Base-by-base conservation (phyloP, 2,797 vertebrate species). In the Rhodeus uyekii region DNA sequence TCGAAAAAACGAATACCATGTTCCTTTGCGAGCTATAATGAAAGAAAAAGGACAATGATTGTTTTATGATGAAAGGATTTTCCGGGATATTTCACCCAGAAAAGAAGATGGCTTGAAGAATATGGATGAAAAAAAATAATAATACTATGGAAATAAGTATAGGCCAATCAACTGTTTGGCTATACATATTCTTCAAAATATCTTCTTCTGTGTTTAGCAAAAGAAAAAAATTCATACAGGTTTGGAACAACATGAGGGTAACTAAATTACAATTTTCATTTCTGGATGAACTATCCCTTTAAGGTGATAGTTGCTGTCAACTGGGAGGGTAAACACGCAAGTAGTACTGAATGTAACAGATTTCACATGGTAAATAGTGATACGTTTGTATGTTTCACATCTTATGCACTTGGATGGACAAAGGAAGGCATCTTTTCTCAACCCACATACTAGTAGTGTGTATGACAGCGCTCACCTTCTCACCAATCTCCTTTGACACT, bases 1-100 rank as follows among this genome's bases (percentile, higher is more conserved):
- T 98, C 97, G 0, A 98, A 98, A 93, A 98, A 97, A 55, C 95
- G 93, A 91, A 98, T 97, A 63, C 96, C 96, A 0, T 98, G 96
- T 73, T 97, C 96, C 86, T 93, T 96, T 0, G 96, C 96, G 89
- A 99, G 75, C 97, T 99, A 92, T 73, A 16, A 63, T 9, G 84
- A 87, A 76, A 65, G 86, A 84, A 32, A 81, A 39, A 34, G 16
- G 3, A 32, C 2, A 82, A 32, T 75, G 1, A 32, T 19, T 24
- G 19, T 22, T 27, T 27, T 4, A 19, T 67, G 9, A 75, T 29
- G 19, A 76, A 29, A 22, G 1, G 0, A 38, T 8, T 24, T 38
- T 22, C 34, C 27, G 55, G 5, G 8, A 36, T 5, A 64, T 7
- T 19, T 36, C 16, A 36, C 18, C 1, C 18, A 36, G 14, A 60